Evolutionary conservation across 2,113 vertebrate genomes (phyloP), one percentile per base, ranked within the genome.

Genomic region (Struthidea cinerea): DNA sequence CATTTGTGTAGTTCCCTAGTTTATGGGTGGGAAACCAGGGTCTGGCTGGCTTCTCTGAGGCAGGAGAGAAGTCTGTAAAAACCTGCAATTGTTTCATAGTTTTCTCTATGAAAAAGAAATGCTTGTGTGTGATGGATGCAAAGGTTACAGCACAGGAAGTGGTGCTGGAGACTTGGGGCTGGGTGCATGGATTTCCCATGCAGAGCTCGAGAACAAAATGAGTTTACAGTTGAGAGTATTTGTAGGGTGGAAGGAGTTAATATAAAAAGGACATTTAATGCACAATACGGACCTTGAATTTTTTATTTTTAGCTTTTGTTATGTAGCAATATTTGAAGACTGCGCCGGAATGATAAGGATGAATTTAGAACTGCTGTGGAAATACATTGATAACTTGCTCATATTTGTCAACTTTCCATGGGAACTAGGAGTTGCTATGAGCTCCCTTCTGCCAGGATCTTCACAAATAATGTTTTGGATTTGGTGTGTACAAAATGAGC

Each of bases 201-300:
- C 27, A 49, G 73, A 26, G 27, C 46, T 53, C 0, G 0, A 19
- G 28, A n/a, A 37, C 12, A 44, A 28, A 71, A 4, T 17, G 13
- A 76, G 33, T 67, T 53, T 69, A 52, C 33, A 77, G 19, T 9
- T 13, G 37, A 15, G 15, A 42, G 8, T n/a, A 14, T 75, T 50
- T 18, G 61, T 47, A 39, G 49, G 21, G 13, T 87, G 81, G 60
- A 61, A 87, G 18, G 53, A 77, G 23, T 22, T 71, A 16, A 63
- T 70, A 33, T 4, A 23, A 52, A 74, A 60, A 44, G 23, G 67
- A 42, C 7, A 4, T 33, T 26, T 52, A 59, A 60, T 22, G 20
- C 27, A 35, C 10, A 63, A 15, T 53, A 33, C 26, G 39, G 69
- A 47, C 55, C 24, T 59, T 73, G 30, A 16, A 23, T 60, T 50